These are phyloP conservation scores for Triplophysa tibetana DNA, from an alignment of 2,113 vertebrate species.

Conservation along the genomic window DNA sequence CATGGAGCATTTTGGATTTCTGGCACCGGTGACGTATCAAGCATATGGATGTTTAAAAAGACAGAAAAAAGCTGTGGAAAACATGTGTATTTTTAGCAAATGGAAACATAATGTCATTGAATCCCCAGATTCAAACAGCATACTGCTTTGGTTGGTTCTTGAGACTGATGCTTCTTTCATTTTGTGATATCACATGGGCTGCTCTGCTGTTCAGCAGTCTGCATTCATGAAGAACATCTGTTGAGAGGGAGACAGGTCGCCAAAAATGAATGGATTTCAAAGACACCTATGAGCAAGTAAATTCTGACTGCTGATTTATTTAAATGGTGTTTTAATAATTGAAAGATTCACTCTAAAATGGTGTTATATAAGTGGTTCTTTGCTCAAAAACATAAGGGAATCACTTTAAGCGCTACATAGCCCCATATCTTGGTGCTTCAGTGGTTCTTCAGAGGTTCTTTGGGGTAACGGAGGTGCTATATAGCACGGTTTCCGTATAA, in stretches of 20 bases:
- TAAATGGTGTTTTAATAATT: too few relatives aligned
- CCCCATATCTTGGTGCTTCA: too few relatives aligned
- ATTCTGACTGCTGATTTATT: too few relatives aligned
- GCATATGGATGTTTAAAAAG: slow-evolving; percentile 60
- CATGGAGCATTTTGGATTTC: slow-evolving; percentile 53
- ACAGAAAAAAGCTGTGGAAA: slow-evolving; percentile 54
- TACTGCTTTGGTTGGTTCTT: slow-evolving; percentile 79
- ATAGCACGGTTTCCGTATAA: too few relatives aligned
- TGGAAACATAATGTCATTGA: slow-evolving; percentile 20
- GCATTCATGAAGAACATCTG: slow-evolving; percentile 82
- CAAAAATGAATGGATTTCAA: background rate
- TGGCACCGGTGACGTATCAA: slow-evolving; percentile 59
- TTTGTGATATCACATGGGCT: slow-evolving; percentile 75
- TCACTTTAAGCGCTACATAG: too few relatives aligned
- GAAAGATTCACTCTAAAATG: too few relatives aligned
- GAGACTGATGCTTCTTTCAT: slow-evolving; percentile 71
- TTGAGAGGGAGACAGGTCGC: background rate
- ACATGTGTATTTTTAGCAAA: slow-evolving; percentile 38
- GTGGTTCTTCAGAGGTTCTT: too few relatives aligned
- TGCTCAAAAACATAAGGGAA: too few relatives aligned
- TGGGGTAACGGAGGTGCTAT: too few relatives aligned
- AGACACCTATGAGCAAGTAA: background rate
- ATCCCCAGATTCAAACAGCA: slow-evolving; percentile 66
- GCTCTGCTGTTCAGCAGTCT: slow-evolving; percentile 79
- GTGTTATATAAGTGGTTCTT: too few relatives aligned